These are phyloP conservation scores for Holothuria leucospilota DNA, from an alignment of 53 echinoderm and acorn worm species.

Conservation along the genomic window DNA sequence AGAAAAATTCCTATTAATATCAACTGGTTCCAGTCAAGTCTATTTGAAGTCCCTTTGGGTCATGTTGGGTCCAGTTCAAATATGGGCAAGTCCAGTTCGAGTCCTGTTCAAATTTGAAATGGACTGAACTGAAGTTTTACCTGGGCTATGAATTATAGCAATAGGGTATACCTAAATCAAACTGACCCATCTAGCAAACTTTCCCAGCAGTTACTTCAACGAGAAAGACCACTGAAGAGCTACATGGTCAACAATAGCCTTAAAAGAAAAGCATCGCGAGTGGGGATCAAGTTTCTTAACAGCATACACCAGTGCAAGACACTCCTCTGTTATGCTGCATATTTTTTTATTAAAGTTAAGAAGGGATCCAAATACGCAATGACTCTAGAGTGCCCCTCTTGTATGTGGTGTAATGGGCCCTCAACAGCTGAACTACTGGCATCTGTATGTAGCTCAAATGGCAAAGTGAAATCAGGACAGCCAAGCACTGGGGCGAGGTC, in stretches of 20 bases:
- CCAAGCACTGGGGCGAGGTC: constrained; percentile 48
- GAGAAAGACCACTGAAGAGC: constrained; percentile 50
- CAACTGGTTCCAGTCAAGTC: too few relatives aligned
- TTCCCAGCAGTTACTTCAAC: constrained; percentile 38
- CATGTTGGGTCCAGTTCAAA: too few relatives aligned
- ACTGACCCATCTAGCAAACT: constrained; percentile 55
- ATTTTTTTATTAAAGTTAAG: constrained; percentile 30
- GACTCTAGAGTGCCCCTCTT: constrained; percentile 28
- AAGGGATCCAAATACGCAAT: constrained; percentile 48
- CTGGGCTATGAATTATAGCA: constrained; percentile 11
- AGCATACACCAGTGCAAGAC: constrained; percentile 40
- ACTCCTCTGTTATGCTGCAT: constrained; percentile 58
- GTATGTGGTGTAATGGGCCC: constrained; percentile 15
- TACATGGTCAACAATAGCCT: constrained; percentile 46
- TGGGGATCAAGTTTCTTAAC: constrained; percentile 34
- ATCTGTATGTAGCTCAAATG: constrained; percentile 58
- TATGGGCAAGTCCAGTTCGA: too few relatives aligned
- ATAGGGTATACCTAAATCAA: constrained; percentile 41
- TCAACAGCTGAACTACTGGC: constrained; percentile 52
- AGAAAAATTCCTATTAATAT: too few relatives aligned
- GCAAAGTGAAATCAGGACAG: constrained; percentile 43
- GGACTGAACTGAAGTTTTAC: too few relatives aligned
- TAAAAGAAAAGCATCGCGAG: constrained; percentile 1
- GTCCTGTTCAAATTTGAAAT: too few relatives aligned
- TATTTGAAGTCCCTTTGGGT: too few relatives aligned